These are phyloP conservation scores for Caenorhabditis sp. DNA, from an alignment of 2,888 invertebrate species.

Conservation along the genomic window DNA sequence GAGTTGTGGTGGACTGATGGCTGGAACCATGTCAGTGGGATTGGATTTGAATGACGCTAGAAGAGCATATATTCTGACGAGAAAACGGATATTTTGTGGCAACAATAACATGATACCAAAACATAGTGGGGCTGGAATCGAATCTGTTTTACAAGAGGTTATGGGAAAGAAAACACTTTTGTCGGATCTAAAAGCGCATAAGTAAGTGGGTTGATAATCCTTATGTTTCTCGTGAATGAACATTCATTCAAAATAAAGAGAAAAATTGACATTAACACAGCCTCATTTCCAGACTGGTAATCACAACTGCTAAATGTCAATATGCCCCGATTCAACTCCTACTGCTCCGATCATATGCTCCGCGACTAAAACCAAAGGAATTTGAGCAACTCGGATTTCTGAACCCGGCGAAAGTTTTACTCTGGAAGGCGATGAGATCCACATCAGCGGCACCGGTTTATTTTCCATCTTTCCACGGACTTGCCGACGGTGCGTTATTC, in stretches of 20 bases:
- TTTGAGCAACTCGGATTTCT: conserved; percentile 47
- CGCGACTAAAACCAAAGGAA: conserved; percentile 28
- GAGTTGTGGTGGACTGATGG: conserved; percentile 46
- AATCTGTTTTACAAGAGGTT: conserved; percentile 31
- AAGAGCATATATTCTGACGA: conserved; percentile 31
- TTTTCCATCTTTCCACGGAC: conserved; percentile 44
- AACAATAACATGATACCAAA: conserved; percentile 41
- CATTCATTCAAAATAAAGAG: too few species aligned
- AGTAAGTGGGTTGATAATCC: too few species aligned
- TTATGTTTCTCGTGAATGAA: too few species aligned
- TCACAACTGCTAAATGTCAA: conserved; percentile 37
- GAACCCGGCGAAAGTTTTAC: conserved; percentile 34
- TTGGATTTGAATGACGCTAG: conserved; percentile 18
- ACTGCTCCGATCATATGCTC: conserved; percentile 47
- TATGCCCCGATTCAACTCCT: conserved; percentile 40
- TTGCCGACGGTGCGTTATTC: conserved; percentile 48
- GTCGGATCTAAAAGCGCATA: conserved; percentile 18
- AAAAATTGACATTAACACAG: too few species aligned
- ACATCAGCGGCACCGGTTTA: conserved; percentile 49
- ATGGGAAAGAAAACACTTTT: conserved; percentile 38
- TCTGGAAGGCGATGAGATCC: conserved; percentile 48
- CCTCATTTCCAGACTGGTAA: conserved; percentile 32
- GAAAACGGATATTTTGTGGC: conserved; percentile 38
- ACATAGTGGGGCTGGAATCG: conserved; percentile 39
- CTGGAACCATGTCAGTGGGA: conserved; percentile 34